Conservation (phyloP, 2,797 vertebrate genomes). For the Sebastes aleutianus region DNA sequence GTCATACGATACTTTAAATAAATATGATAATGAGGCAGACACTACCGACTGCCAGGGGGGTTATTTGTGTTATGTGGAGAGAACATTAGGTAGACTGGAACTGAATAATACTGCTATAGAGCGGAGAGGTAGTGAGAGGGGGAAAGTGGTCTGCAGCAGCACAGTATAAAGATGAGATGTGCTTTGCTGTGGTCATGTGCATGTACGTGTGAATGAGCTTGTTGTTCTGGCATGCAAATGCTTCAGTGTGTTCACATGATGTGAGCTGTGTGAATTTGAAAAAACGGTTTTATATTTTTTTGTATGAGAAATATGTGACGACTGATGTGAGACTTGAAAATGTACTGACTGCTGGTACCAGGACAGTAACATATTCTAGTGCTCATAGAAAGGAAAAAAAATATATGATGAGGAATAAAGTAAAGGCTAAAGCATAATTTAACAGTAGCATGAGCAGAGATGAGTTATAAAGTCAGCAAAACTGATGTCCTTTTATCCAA, state of each 20-base stretch:
- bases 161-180: background rate
- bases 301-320: background rate
- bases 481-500: too few species aligned
- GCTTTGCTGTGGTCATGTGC: background rate
- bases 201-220: background rate
- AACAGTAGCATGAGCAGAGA: too few species aligned
- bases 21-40: constrained; percentile 85
- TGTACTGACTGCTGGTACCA: too few species aligned
- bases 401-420: too few species aligned
- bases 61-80: constrained; percentile 71
- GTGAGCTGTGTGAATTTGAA: background rate
- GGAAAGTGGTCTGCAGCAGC: constrained; percentile 11
- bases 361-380: too few species aligned
- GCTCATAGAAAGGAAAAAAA: too few species aligned
- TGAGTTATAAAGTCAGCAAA: too few species aligned
- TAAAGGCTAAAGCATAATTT: too few species aligned
- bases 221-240: background rate
- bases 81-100: constrained; percentile 57
- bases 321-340: background rate
- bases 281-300: background rate
- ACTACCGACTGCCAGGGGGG: constrained; percentile 63
- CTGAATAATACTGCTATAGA: constrained; percentile 29
- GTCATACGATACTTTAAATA: constrained; percentile 85
- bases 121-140: background rate
- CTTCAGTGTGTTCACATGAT: background rate